Percentiles rank a stretch among this genome's conserved stretches.
phyloP scores from a whole-genome alignment of 2,113 vertebrate genomes.

The Pseudorectes ferrugineus region DNA sequence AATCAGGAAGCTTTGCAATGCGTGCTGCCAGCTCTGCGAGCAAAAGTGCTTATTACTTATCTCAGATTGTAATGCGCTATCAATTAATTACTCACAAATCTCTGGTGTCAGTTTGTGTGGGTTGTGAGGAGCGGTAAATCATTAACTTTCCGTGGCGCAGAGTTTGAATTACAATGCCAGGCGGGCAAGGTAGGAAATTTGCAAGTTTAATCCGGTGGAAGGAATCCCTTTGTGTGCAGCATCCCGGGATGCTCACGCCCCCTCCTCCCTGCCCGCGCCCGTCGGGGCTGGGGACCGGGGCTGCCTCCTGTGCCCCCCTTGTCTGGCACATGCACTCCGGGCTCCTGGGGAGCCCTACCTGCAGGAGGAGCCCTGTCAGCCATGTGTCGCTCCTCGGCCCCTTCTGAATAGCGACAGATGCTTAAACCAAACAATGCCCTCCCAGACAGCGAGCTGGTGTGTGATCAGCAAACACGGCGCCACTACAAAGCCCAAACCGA shows the following conservation, averaged over 20 bases:
- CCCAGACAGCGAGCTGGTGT: slow-evolving; percentile 2
- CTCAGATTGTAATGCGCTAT: slow-evolving; percentile 50
- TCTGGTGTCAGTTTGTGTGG: slow-evolving; percentile 17
- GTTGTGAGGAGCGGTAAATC: slow-evolving; percentile 43
- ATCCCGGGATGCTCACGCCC: background rate
- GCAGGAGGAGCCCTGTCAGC: slow-evolving; percentile 38
- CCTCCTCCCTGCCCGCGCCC: background rate
- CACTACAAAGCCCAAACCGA: background rate
- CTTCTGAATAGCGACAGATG: slow-evolving; percentile 34
- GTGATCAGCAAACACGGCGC: background rate
- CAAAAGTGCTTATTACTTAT: slow-evolving; percentile 35
- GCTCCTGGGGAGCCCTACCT: slow-evolving; percentile 41
- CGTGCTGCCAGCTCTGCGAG: background rate
- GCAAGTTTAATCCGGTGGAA: slow-evolving; percentile 42
- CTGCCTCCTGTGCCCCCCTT: no score
- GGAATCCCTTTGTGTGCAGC: slow-evolving; percentile 16
- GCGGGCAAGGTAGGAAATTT: slow-evolving; percentile 36
- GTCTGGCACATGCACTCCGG: background rate
- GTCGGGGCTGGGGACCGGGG: background rate
- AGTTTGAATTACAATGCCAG: slow-evolving; percentile 46
- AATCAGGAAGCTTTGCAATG: slow-evolving; percentile 41
- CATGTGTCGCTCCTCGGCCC: background rate
- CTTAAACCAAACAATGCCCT: slow-evolving; percentile 3
- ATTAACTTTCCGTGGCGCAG: slow-evolving; percentile 61
- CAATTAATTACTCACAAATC: slow-evolving; percentile 66